Percentiles rank a stretch among this genome's conserved stretches.
Evolutionary conservation across 1,140 invertebrate species (phyloP).

Genomic region (Magallana gigas): DNA sequence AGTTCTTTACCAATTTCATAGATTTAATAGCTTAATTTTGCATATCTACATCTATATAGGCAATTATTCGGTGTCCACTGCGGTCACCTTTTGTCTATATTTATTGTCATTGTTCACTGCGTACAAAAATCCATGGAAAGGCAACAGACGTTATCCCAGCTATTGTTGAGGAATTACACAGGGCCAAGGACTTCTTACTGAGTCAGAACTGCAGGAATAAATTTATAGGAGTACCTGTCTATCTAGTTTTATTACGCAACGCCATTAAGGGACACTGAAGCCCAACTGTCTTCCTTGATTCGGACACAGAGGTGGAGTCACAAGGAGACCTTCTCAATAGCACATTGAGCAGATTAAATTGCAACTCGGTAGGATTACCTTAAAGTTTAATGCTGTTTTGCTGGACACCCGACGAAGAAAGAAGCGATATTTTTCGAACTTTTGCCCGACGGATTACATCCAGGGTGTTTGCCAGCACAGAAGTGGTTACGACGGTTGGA

Average conservation of each 20-base stretch:
- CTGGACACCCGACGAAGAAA: background rate
- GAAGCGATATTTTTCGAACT: conserved; percentile 3
- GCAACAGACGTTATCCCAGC: background rate
- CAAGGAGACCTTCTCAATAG: background rate
- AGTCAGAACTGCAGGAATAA: background rate
- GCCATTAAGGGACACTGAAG: background rate
- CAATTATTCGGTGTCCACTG: no score
- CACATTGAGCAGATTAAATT: background rate
- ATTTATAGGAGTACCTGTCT: conserved; percentile 1
- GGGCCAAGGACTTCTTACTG: background rate
- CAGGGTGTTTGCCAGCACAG: background rate
- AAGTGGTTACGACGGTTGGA: conserved; percentile 18
- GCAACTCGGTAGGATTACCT: background rate
- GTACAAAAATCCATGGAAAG: background rate
- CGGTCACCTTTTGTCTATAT: no score
- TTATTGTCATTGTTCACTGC: no score
- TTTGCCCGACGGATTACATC: background rate
- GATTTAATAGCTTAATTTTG: no score
- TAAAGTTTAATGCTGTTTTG: background rate
- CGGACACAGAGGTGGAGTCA: background rate
- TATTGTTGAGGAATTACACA: background rate
- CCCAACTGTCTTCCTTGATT: background rate
- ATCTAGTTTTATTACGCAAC: background rate
- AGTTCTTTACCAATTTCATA: no score
- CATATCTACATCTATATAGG: no score